Base-by-base conservation (phyloP, 2,113 vertebrate species). In the Pterocles gutturalis region DNA sequence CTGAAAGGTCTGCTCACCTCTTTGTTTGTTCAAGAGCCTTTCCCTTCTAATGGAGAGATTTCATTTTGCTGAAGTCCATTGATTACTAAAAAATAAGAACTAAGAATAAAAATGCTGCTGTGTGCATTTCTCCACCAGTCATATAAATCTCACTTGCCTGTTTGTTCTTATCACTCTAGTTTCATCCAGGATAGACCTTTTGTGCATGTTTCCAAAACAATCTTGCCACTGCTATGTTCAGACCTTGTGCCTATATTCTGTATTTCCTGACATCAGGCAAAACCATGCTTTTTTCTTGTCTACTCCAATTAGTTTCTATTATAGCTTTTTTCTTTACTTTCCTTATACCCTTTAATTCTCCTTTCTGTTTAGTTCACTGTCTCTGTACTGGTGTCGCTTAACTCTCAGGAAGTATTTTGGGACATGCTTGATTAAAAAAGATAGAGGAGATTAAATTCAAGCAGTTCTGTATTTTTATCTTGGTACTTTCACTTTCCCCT, bases 401-500 rank as follows among this genome's bases (percentile, higher is more conserved):
- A 78, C 46, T 92, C 38, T 22, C 77, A 86, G 64, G 20, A 95
- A 87, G 55, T 78, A 79, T 83, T 95, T 77, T 77, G 67, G 18
- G 67, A 87, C 25, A 58, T 31, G 14, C 16, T 86, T 94, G 62
- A 94, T 86, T 93, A 69, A 83, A 90, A 91, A 93, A 92, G 58
- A 84, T 48, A 57, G 38, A 84, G 31, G 8, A 96, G 53, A 91
- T 91, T 89, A 95, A 94, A 91, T 91, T 85, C 38, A 88, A 61
- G 38, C 10, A 72, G 54, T 49, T 79, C n/a, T 77, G 20, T 93
- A 70, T 72, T 96, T 93, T 83, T 55, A 46, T 67, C 75, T 92
- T n/a, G 6, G 16, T 61, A 67, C 4, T 84, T 93, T 22, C 15
- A 29, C 26, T 78, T 77, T 73, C 16, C 24, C 2, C 14, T 10